phyloP scores from a whole-genome alignment of 1,140 invertebrate species.

The Dreissena polymorpha region DNA sequence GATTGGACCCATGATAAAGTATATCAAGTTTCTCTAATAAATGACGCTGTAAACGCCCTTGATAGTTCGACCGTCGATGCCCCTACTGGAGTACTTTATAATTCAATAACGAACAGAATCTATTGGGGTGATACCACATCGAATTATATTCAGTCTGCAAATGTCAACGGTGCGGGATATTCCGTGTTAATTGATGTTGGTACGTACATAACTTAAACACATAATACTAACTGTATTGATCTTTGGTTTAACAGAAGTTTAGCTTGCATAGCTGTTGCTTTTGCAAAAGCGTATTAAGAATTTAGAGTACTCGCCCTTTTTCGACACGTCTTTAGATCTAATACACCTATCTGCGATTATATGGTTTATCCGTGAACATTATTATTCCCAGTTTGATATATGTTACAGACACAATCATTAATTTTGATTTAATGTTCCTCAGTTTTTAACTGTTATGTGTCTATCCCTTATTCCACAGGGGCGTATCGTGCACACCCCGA shows the following conservation, averaged over 20 bases:
- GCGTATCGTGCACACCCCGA: slow-evolving; percentile 17
- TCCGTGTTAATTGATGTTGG: background rate
- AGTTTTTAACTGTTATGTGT: background rate
- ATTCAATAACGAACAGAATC: background rate
- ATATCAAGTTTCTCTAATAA: slow-evolving; percentile 20
- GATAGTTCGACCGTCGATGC: background rate
- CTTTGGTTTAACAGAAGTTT: background rate
- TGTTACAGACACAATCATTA: background rate
- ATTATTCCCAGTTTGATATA: background rate
- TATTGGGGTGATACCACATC: background rate
- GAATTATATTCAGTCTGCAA: background rate
- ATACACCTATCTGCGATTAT: background rate
- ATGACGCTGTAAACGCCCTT: background rate
- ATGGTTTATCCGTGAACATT: background rate
- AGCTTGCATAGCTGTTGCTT: background rate
- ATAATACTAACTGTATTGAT: background rate
- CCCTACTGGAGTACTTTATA: slow-evolving; percentile 6
- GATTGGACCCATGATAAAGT: slow-evolving; percentile 30
- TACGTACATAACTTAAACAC: background rate
- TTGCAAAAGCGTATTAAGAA: background rate
- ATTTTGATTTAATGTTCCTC: background rate
- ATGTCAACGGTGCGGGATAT: background rate
- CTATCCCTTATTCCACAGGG: background rate
- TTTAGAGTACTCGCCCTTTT: background rate
- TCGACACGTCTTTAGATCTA: background rate